These are phyloP conservation scores for Palythoa heliodiscus DNA, from an alignment of 92 coral and sea anemone species.

Conservation along the genomic window DNA sequence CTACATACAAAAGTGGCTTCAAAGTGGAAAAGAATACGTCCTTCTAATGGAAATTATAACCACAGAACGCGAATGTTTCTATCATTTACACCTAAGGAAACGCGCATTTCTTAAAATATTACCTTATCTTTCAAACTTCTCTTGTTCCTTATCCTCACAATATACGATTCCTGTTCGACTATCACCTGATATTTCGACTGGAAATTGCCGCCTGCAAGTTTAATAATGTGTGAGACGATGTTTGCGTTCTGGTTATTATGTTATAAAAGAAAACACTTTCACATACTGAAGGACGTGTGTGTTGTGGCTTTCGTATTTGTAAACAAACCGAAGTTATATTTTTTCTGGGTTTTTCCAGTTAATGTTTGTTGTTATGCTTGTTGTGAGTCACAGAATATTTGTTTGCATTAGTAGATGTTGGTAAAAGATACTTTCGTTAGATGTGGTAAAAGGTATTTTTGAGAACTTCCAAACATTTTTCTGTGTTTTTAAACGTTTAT, in stretches of 20 bases:
- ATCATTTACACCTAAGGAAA: neutral
- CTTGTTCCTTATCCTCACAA: neutral
- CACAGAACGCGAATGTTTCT: neutral
- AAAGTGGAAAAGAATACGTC: neutral
- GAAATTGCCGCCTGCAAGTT: neutral
- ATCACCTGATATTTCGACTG: neutral
- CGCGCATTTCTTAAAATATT: neutral
- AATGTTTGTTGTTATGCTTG: too few species aligned
- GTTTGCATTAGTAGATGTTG: too few species aligned
- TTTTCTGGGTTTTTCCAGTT: too few species aligned
- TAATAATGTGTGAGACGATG: neutral
- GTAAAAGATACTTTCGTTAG: too few species aligned
- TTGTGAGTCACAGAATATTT: too few species aligned
- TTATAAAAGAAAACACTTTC: conserved; percentile 5
- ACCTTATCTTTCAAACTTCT: neutral
- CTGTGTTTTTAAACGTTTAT: too few species aligned
- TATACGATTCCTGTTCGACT: neutral
- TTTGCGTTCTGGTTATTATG: neutral
- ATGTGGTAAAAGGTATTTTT: too few species aligned
- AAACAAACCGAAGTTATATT: neutral
- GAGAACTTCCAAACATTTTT: too few species aligned
- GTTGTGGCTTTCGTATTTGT: conserved; percentile 7
- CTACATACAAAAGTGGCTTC: neutral
- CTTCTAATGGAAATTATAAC: neutral
- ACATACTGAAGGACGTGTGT: neutral